These are phyloP conservation scores for Leucophenga montana DNA, from an alignment of 2,888 invertebrate species.

Conservation along the genomic window DNA sequence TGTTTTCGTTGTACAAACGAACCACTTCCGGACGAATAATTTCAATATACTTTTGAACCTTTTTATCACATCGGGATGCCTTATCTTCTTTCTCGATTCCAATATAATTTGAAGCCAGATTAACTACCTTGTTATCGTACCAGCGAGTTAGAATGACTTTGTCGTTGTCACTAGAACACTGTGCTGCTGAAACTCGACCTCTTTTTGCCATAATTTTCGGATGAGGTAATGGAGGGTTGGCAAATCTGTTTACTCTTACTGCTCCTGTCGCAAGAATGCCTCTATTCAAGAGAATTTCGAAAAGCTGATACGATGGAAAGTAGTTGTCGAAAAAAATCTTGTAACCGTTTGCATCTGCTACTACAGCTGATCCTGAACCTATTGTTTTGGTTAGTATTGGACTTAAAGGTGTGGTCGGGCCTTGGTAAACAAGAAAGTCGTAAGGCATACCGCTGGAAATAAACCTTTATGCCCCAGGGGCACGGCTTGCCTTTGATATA, in stretches of 20 bases:
- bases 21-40: conserved; percentile 43
- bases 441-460: conserved; percentile 52
- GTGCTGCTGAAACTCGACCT: too few relatives aligned
- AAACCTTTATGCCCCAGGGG: conserved; percentile 52
- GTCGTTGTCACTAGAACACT: conserved; percentile 32
- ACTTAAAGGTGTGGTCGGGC: conserved; percentile 33
- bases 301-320: too few relatives aligned
- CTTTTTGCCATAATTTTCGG: too few relatives aligned
- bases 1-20: conserved; percentile 47
- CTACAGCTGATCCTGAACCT: too few relatives aligned
- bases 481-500: conserved; percentile 35
- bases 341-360: too few relatives aligned
- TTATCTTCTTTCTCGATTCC: too few relatives aligned
- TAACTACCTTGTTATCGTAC: conserved; percentile 51
- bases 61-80: conserved; percentile 46
- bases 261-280: too few relatives aligned
- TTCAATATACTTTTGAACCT: conserved; percentile 41
- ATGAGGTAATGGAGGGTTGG: too few relatives aligned
- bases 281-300: too few relatives aligned
- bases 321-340: too few relatives aligned
- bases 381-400: conserved; percentile 31
- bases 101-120: conserved; percentile 15
- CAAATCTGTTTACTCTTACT: too few relatives aligned
- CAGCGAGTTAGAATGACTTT: conserved; percentile 43
- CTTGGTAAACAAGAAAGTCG: conserved; percentile 62